Conservation (phyloP, 2,797 vertebrate genomes). For the Malurus leucopterus region DNA sequence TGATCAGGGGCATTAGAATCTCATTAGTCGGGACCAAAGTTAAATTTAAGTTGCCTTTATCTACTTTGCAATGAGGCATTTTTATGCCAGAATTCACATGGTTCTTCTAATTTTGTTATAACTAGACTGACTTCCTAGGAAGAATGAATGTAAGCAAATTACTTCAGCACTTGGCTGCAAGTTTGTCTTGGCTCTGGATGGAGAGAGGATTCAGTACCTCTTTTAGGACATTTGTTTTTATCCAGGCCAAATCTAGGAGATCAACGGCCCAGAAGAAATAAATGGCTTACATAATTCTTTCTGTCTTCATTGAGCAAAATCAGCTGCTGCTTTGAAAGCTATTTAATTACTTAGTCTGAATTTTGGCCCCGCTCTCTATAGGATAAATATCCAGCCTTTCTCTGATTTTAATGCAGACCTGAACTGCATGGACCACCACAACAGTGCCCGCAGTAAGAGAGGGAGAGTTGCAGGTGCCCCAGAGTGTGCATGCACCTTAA, state of each 20-base stretch:
- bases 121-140: background rate
- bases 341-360: background rate
- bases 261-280: slow-evolving; percentile 20
- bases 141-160: background rate
- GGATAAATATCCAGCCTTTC: background rate
- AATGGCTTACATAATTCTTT: slow-evolving; percentile 13
- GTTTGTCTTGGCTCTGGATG: background rate
- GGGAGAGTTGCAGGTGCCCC: background rate
- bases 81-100: background rate
- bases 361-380: background rate
- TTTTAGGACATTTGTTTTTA: background rate
- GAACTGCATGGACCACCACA: background rate
- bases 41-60: background rate
- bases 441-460: background rate
- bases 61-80: background rate
- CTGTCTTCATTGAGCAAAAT: slow-evolving; percentile 1
- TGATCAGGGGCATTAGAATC: background rate
- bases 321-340: background rate
- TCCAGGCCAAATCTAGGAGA: background rate
- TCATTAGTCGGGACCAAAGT: background rate
- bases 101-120: background rate
- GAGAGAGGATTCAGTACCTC: background rate
- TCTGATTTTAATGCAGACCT: background rate
- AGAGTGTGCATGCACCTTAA: background rate
- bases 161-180: slow-evolving; percentile 3